Base-by-base conservation (phyloP, 2,888 invertebrate genomes). In the Fragum sueziense region DNA sequence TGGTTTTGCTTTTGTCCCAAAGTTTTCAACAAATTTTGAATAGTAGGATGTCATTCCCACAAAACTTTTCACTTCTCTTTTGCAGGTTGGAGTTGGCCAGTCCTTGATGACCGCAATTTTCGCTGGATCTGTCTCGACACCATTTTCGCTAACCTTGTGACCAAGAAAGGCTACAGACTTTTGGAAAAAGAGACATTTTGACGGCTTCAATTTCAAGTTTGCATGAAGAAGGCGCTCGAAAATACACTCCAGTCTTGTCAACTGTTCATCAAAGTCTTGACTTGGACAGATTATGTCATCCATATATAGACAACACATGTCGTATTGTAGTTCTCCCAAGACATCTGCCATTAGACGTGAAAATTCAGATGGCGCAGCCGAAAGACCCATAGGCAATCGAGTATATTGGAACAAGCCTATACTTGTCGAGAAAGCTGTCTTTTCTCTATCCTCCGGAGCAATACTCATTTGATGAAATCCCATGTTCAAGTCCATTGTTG, bases 151-250 rank as follows among this genome's bases (percentile, higher is more conserved):
- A 20, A 82, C 73, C 2, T 76, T 67, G 65, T 85, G 80, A 4
- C 82, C 85, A 27, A 82, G 54, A 33, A 79, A 86, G 25, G 47
- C 65, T 11, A 74, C 69, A 34, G 73, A 14, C 20, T 70, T 69
- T 33, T 76, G 59, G 20, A 82, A 78, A 47, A 85, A 79, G 1
- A 25, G 0, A 65, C 86, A 86, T 41, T 87, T 87, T 14, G 67
- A 68, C 31, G 74, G 81, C 41, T 79, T 82, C 9, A 84, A 47
- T 57, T 80, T 86, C 7, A 86, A 68, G n/a, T 76, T 74, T 52
- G 82, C 79, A 1, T 67, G 20, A 17, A 3, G 9, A 9, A 87
- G 67, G 22, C 80, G 22, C 17, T 72, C 7, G 25, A 86, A 85
- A 20, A 86, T 69, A 2, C 33, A 14, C 22, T 68, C 73, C 7